Conservation (phyloP, 2,888 invertebrate species). For the Lycophotia porphyrea region DNA sequence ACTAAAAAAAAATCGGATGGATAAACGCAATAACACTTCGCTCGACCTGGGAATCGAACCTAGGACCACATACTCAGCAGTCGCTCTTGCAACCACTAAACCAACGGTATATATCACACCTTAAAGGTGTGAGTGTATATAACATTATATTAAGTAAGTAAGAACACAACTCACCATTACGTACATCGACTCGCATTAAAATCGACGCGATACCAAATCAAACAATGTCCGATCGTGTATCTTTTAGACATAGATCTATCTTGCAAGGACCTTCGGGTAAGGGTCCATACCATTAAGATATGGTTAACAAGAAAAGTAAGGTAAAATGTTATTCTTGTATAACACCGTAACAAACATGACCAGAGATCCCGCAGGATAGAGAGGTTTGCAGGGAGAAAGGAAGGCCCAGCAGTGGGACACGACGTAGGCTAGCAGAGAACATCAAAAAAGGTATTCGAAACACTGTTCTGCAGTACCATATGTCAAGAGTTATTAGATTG, state of each 20-base stretch:
- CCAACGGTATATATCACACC: too few species aligned
- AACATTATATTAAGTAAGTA: neutral
- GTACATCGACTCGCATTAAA: neutral
- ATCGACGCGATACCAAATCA: slow-evolving; percentile 1
- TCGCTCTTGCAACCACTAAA: too few species aligned
- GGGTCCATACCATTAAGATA: neutral
- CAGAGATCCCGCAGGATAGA: neutral
- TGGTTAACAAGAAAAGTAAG: neutral
- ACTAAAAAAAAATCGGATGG: too few species aligned
- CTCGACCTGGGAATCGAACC: too few species aligned
- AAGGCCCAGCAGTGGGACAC: neutral
- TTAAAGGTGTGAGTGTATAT: neutral
- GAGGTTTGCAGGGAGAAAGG: neutral
- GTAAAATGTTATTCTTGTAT: neutral
- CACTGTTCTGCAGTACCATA: neutral
- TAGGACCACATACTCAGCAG: too few species aligned
- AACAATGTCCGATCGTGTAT: slow-evolving; percentile 28
- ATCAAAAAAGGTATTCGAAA: neutral
- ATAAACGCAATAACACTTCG: too few species aligned
- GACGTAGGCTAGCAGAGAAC: neutral
- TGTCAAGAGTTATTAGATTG: neutral
- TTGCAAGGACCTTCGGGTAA: slow-evolving; percentile 4
- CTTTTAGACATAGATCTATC: slow-evolving; percentile 20
- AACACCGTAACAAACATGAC: neutral
- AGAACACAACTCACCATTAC: neutral